Base-by-base conservation (phyloP, 1,140 invertebrate genomes). In the Zelostemma sp. region DNA sequence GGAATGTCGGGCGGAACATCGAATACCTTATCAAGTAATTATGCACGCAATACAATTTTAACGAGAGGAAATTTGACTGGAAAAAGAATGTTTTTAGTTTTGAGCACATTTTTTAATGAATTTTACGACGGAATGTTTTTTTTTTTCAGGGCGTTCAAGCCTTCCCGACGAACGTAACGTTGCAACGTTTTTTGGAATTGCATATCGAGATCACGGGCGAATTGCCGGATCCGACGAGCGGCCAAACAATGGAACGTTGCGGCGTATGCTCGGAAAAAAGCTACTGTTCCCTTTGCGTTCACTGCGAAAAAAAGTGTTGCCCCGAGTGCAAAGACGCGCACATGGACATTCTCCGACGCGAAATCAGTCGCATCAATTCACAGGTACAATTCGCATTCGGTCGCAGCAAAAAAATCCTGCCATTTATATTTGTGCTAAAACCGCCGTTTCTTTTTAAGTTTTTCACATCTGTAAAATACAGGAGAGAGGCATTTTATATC, bases 1-100 rank as follows among this genome's bases (percentile, higher is more conserved):
- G 77, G 97, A 99, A 91, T 99, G 98, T 81, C 90, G 97, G 55
- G 95, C 96, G 47, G 97, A 99, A 87, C 97, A 99, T 87, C 89
- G 95, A 58, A 96, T 99, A 76, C 97, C 97, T 35, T 97, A 97
- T 85, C 95, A 97, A 73, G 84, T 84, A 64, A 51, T 60, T 46
- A 49, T 33, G 1, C 28, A 38, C 38, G 8, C 21, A 25, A 25
- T 25, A 4, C 8, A 25, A 25, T 25, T 25, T 25, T 25, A 3
- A 25, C 21, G 21, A 8, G 21, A 25, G 8, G 8, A 25, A 25
- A 25, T 4, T 8, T n/a, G n/a, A n/a, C n/a, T n/a, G n/a, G n/a
- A n/a, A n/a, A n/a, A n/a, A n/a, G n/a, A n/a, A n/a, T n/a, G n/a
- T n/a, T n/a, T n/a, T n/a, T n/a, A n/a, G n/a, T n/a, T n/a, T n/a